Conservation (phyloP, 2,888 invertebrate genomes). For the Nebria brevicollis region DNA sequence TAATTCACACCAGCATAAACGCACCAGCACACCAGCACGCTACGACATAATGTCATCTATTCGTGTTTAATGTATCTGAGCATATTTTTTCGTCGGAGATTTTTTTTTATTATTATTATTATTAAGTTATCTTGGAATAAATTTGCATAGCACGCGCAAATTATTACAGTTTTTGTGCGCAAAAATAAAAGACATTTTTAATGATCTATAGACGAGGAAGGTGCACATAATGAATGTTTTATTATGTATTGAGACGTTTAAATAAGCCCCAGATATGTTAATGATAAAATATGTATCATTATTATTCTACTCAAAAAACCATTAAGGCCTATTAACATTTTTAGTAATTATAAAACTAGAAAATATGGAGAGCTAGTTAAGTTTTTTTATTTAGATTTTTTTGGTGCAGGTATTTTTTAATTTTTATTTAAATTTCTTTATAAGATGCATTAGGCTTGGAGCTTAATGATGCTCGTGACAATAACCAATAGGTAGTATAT, state of each 20-base stretch:
- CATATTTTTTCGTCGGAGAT: not conserved
- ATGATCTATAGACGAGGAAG: not conserved
- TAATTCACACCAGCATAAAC: slow-evolving; percentile 19
- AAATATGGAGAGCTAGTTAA: not conserved
- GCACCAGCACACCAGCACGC: not conserved
- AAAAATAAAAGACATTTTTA: not conserved
- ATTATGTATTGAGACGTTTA: not conserved
- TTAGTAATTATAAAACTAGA: not conserved
- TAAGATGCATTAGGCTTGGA: not conserved
- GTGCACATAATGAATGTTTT: not conserved
- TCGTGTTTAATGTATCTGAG: not conserved
- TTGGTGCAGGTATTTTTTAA: not conserved
- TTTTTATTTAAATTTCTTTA: not conserved
- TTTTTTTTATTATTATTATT: not conserved
- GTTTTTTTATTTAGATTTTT: not conserved
- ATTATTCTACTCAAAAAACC: not conserved
- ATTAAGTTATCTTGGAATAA: slow-evolving; percentile 26
- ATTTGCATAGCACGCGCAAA: slow-evolving; percentile 30
- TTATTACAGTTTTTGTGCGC: slow-evolving; percentile 7
- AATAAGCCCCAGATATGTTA: not conserved
- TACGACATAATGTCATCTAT: slow-evolving; percentile 31
- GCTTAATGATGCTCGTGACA: too few relatives aligned
- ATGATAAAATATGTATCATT: slow-evolving; percentile 1
- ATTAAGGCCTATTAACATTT: not conserved
- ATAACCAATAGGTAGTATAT: not conserved